A percentile compares a stretch with the other conserved stretches of the same genome.
Evolutionary conservation across 2,797 vertebrate genomes (phyloP).

Genomic region (Kryptolebias ocellatus): DNA sequence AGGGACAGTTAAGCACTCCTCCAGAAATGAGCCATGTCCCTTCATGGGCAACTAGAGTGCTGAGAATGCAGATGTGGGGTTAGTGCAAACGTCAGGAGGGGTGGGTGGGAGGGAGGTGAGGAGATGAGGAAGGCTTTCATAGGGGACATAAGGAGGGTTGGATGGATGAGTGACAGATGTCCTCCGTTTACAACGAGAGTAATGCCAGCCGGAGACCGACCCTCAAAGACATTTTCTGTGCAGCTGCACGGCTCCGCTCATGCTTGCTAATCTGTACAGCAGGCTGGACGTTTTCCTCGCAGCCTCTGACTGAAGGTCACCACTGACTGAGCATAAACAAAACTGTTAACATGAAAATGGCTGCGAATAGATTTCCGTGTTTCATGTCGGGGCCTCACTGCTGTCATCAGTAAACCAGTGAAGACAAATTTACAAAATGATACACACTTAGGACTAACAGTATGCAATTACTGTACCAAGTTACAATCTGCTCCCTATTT

Average conservation of each 20-base stretch:
- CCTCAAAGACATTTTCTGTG: conserved; percentile 33
- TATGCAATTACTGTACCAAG: conserved; percentile 2
- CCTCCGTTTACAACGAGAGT: conserved; percentile 25
- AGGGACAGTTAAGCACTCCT: conserved; percentile 26
- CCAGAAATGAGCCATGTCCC: conserved; percentile 35
- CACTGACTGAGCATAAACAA: conserved; percentile 21
- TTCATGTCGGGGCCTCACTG: not conserved
- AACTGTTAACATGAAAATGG: not conserved
- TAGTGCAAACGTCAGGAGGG: conserved; percentile 1
- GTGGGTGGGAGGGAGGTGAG: not conserved
- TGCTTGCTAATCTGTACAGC: conserved; percentile 35
- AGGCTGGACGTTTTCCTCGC: conserved; percentile 23
- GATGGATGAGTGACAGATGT: conserved; percentile 38
- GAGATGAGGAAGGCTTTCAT: not conserved
- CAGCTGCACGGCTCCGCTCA: conserved; percentile 15
- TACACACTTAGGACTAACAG: conserved; percentile 5
- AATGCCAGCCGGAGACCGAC: conserved; percentile 18
- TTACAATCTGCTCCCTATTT: conserved; percentile 16
- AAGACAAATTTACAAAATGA: conserved; percentile 4
- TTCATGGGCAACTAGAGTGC: conserved; percentile 28
- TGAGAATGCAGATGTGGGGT: conserved; percentile 52
- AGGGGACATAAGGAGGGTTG: conserved; percentile 1
- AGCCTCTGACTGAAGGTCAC: conserved; percentile 36
- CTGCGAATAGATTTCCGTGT: not conserved
- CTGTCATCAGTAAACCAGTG: conserved; percentile 9